Base-by-base conservation (phyloP, 2,888 invertebrate species). In the Rhyacophila evoluta region DNA sequence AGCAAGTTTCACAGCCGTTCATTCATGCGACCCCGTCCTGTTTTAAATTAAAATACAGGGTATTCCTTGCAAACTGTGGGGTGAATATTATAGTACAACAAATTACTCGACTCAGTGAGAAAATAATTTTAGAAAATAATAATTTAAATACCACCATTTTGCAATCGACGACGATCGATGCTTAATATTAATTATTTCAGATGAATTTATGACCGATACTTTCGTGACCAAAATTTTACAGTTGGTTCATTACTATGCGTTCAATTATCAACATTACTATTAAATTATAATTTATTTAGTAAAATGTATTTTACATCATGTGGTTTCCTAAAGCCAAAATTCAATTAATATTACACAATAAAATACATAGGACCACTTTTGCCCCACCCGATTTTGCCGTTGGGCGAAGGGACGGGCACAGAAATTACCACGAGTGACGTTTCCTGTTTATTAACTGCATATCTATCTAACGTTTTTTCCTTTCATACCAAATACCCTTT, bases 371-470 rank as follows among this genome's bases (percentile, higher is more conserved):
- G 19, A 19, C 41, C 41, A 41, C 41, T 41, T 41, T 41, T 11
- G 41, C 8, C 25, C 12, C 55, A 25, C 55, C 55, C 55, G 55
- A 55, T 55, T 1, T 1, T 8, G 55, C 19, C 55, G 55, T 19
- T 15, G 55, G 55, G 29, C 19, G 55, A 15, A 55, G 55, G 55
- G 55, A 6, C 19, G 55, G 19, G 10, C 38, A 5, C 4, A 0
- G 15, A 19, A 2, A 25, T 25, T 19, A 55, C 55, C 55, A 55
- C 55, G 19, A 55, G 55, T 19, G 55, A 55, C 55, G 55, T 55
- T 55, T 55, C 55, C 55, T 55, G 55, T 55, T 55, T 55, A 55
- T 55, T 55, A 25, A 25, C 15, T 15, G 55, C 25, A 55, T 55
- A 55, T 55, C 55, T 55, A 5, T 19, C 6, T 6, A 55, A 55